Conservation (phyloP, 2,797 vertebrate genomes). For the Gorsachius magnificus region DNA sequence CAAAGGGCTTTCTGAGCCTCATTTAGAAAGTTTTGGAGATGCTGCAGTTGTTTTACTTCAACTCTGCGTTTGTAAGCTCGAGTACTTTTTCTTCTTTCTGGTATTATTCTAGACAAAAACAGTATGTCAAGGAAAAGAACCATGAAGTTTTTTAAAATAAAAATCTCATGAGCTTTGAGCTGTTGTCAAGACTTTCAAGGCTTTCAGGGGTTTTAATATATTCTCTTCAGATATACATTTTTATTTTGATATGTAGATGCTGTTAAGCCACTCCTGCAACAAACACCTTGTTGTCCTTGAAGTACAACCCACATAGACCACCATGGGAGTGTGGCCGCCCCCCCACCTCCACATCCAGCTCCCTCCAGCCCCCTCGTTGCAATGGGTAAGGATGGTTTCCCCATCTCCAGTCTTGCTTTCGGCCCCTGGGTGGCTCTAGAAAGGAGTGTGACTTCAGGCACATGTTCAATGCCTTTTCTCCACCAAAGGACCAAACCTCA, state of each 20-base stretch:
- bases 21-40: not conserved
- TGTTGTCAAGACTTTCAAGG: not conserved
- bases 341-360: not conserved
- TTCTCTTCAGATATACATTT: not conserved
- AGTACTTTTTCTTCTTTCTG: not conserved
- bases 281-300: not conserved
- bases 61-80: not conserved
- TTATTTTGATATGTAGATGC: not conserved
- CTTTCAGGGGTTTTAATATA: not conserved
- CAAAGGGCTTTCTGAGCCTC: not conserved
- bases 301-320: not conserved
- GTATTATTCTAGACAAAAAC: not conserved
- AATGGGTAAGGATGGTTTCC: rapidly evolving
- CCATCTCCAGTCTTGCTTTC: not conserved
- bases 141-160: not conserved
- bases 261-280: not conserved
- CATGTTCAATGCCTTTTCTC: not conserved
- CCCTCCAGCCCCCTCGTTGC: not conserved
- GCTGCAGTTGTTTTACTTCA: not conserved
- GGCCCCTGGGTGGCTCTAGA: not conserved
- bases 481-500: not conserved
- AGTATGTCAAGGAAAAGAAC: not conserved
- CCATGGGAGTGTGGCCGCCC: rapidly evolving
- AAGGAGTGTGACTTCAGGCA: not conserved
- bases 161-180: not conserved